Conservation (phyloP, 2,888 invertebrate species). For the Rhamnusium bicolor region DNA sequence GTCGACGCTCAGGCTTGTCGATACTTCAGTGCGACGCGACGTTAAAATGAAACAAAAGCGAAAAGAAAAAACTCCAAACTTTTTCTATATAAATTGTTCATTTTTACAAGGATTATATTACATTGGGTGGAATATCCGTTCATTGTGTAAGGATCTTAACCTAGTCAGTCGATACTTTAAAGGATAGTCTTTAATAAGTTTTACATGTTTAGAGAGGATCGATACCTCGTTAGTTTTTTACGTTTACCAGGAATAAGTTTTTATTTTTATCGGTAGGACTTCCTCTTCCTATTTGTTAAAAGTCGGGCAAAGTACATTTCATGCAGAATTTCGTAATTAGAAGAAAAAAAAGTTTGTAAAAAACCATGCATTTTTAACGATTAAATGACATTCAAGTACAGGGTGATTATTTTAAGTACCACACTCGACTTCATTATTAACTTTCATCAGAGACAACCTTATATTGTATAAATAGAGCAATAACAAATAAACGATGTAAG, state of each 20-base stretch:
- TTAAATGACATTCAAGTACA: too few species aligned
- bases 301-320: too few species aligned
- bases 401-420: too few species aligned
- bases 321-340: too few species aligned
- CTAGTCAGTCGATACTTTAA: neutral
- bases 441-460: too few species aligned
- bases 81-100: conserved; percentile 35
- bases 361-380: too few species aligned
- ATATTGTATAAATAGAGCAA: too few species aligned
- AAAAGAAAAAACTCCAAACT: conserved; percentile 33
- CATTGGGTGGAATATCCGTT: neutral
- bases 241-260: neutral
- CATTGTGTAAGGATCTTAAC: conserved; percentile 3
- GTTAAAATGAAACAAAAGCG: conserved; percentile 51
- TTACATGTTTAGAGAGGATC: neutral
- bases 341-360: too few species aligned
- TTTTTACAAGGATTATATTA: conserved; percentile 34
- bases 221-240: neutral
- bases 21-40: conserved; percentile 47
- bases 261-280: neutral
- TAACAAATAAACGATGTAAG: too few species aligned
- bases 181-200: neutral
- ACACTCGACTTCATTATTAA: too few species aligned
- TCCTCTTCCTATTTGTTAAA: neutral
- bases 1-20: conserved; percentile 44